A percentile compares a stretch with the other conserved stretches of the same genome.
Evolutionary conservation across 2,113 vertebrate genomes (phyloP).

Genomic region (Peromyscus californicus): DNA sequence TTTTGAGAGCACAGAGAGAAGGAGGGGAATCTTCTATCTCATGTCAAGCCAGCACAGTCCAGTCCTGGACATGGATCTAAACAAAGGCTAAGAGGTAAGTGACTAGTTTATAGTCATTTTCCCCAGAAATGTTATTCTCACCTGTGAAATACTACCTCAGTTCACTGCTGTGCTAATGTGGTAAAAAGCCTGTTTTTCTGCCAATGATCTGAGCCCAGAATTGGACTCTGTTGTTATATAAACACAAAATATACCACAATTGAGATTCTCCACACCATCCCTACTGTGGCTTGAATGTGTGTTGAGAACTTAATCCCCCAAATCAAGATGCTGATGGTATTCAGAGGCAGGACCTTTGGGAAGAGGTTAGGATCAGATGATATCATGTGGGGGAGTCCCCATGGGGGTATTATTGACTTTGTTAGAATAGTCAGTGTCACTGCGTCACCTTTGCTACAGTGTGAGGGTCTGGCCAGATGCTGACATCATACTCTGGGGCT

Average conservation of each 20-base stretch:
- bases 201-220: background rate
- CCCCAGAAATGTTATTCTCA: background rate
- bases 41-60: background rate
- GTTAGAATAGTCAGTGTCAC: background rate
- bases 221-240: background rate
- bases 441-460: background rate
- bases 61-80: background rate
- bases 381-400: background rate
- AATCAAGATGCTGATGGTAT: background rate
- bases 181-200: background rate
- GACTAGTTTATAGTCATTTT: background rate
- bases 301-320: background rate
- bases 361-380: background rate
- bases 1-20: background rate
- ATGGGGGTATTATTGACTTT: background rate
- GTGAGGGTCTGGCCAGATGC: background rate
- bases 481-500: background rate
- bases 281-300: background rate
- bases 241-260: background rate
- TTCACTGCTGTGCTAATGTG: background rate
- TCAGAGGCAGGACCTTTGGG: background rate
- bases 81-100: background rate
- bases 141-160: background rate
- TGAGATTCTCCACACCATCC: background rate
- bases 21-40: background rate